A percentile compares a stretch with the other conserved stretches of the same genome.
These are phyloP conservation scores for Morbakka virulenta DNA, from an alignment of 30 jellyfish, hydroid and myxozoan species.

Conservation along the genomic window DNA sequence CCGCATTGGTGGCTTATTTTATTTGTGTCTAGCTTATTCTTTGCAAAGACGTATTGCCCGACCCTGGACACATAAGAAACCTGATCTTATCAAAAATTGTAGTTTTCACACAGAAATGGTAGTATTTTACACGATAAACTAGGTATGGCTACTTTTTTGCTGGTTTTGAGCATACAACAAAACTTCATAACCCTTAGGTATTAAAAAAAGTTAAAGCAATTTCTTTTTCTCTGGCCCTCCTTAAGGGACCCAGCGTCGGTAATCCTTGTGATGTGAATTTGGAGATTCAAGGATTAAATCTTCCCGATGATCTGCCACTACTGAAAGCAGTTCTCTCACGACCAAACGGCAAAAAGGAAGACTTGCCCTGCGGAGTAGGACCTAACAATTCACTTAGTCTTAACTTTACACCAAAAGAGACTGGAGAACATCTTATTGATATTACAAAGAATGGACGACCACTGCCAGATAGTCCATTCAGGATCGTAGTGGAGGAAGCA, in stretches of 20 bases:
- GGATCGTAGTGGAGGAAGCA: conserved; percentile 74
- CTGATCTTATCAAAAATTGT: too few relatives aligned
- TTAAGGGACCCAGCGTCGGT: conserved; percentile 91
- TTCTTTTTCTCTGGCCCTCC: too few relatives aligned
- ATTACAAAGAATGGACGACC: conserved; percentile 85
- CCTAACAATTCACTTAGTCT: conserved; percentile 83
- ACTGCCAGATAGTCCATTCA: conserved; percentile 90
- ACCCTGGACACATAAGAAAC: too few relatives aligned
- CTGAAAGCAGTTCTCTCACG: conserved; percentile 85
- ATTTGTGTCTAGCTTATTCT: too few relatives aligned
- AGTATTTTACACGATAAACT: too few relatives aligned
- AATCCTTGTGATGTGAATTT: conserved; percentile 87
- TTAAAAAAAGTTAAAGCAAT: too few relatives aligned
- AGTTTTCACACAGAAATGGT: too few relatives aligned
- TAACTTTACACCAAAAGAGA: conserved; percentile 79
- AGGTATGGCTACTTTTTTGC: too few relatives aligned
- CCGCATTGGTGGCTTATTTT: too few relatives aligned
- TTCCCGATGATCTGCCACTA: conserved; percentile 75
- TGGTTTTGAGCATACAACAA: too few relatives aligned
- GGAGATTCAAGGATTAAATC: conserved; percentile 76
- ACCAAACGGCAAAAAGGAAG: conserved; percentile 89
- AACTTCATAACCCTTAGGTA: too few relatives aligned
- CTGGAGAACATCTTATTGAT: conserved; percentile 87
- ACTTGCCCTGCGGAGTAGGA: conserved; percentile 58
- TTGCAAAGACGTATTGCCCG: too few relatives aligned